Conservation (phyloP, 2,888 invertebrate species). For the Synanthedon vespiformis region DNA sequence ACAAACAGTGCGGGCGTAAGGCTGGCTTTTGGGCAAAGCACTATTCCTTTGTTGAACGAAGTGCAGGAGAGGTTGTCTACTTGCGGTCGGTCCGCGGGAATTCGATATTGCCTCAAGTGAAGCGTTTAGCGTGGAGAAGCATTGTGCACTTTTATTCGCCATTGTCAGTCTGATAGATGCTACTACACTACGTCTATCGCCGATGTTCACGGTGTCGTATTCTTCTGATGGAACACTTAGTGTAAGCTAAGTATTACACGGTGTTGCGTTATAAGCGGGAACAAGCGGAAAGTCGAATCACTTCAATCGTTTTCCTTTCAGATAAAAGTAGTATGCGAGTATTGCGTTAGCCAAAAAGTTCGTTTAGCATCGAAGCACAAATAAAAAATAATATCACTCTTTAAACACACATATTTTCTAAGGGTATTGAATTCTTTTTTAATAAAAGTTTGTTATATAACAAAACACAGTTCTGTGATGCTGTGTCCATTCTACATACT, state of each 20-base stretch:
- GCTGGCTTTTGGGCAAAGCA: conserved; percentile 7
- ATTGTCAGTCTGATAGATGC: conserved; percentile 36
- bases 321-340: too few species aligned
- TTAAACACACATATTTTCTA: too few species aligned
- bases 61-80: conserved; percentile 2
- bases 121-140: conserved; percentile 32
- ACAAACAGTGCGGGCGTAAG: not conserved
- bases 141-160: conserved; percentile 47
- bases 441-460: too few species aligned
- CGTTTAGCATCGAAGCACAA: too few species aligned
- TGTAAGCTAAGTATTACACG: not conserved
- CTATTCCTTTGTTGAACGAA: conserved; percentile 21
- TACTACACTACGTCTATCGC: conserved; percentile 21
- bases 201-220: conserved; percentile 32
- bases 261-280: too few species aligned
- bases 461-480: too few species aligned
- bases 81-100: conserved; percentile 20
- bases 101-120: conserved; percentile 50
- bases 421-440: too few species aligned
- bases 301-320: too few species aligned
- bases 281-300: too few species aligned
- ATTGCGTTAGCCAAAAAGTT: too few species aligned
- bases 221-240: conserved; percentile 8
- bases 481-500: too few species aligned
- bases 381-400: too few species aligned